These are phyloP conservation scores for Drosophila orosa DNA, from an alignment of 1,140 invertebrate species.

Conservation along the genomic window DNA sequence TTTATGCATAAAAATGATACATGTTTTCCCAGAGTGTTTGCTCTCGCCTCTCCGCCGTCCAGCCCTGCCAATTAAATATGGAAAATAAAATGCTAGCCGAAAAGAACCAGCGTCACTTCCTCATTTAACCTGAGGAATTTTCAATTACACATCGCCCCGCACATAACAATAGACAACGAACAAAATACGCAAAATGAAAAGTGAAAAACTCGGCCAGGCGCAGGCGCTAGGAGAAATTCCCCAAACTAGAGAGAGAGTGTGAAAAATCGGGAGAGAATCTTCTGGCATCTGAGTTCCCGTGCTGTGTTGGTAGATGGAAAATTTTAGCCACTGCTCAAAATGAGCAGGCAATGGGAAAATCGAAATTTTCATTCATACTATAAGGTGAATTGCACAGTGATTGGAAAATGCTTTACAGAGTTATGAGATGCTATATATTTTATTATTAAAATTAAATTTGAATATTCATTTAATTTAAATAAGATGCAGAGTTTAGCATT, in stretches of 20 bases:
- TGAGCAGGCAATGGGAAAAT: conserved; percentile 72
- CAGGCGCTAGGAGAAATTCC: conserved; percentile 56
- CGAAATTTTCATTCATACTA: conserved; percentile 82
- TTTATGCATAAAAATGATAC: conserved; percentile 53
- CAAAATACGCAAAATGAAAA: conserved; percentile 64
- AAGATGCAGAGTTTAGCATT: not conserved
- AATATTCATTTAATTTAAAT: no score
- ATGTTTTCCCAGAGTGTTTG: conserved; percentile 27
- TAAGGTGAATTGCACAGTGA: conserved; percentile 77
- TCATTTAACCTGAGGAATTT: conserved; percentile 82
- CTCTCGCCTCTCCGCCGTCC: conserved; percentile 10
- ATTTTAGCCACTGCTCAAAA: conserved; percentile 58
- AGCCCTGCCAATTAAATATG: conserved; percentile 73
- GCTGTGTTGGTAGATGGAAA: conserved; percentile 59
- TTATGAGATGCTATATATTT: not conserved
- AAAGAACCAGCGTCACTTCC: conserved; percentile 71
- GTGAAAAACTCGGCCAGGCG: conserved; percentile 59
- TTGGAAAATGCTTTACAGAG: not conserved
- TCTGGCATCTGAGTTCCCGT: conserved; percentile 13
- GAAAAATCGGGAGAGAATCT: conserved; percentile 8
- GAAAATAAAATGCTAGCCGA: conserved; percentile 53
- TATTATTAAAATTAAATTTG: not conserved
- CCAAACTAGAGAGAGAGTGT: conserved; percentile 11
- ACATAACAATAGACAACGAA: conserved; percentile 59
- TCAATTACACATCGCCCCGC: conserved; percentile 65